phyloP scores from a whole-genome alignment of 2,888 invertebrate genomes.

The Tenthredo notha region DNA sequence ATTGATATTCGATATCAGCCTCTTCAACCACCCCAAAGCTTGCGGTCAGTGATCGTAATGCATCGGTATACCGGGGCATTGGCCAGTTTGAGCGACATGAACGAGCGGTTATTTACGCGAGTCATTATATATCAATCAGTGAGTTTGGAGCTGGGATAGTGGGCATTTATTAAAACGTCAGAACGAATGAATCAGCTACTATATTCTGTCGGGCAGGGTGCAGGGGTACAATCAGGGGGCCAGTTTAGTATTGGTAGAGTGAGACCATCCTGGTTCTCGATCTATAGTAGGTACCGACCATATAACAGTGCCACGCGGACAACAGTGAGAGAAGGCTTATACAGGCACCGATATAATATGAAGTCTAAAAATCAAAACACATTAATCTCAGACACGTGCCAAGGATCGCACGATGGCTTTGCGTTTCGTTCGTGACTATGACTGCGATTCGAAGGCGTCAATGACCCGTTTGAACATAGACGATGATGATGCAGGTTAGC shows the following conservation, averaged over 20 bases:
- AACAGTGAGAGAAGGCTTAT: constrained; percentile 68
- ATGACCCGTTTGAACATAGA: neutral
- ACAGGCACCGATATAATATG: constrained; percentile 69
- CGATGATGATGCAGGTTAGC: neutral
- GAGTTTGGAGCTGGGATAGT: constrained; percentile 34
- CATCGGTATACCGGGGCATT: neutral
- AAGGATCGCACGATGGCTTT: constrained; percentile 72
- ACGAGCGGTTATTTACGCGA: constrained; percentile 44
- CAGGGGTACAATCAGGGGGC: constrained; percentile 31
- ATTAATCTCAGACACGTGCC: constrained; percentile 78
- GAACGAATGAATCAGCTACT: constrained; percentile 60
- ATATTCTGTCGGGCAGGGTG: constrained; percentile 9
- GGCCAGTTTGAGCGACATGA: constrained; percentile 4
- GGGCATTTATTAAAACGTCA: constrained; percentile 62
- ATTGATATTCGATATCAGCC: neutral
- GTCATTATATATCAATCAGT: constrained; percentile 62
- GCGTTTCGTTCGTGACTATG: constrained; percentile 1
- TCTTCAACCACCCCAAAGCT: neutral
- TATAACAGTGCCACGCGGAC: constrained; percentile 60
- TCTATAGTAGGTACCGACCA: constrained; percentile 23
- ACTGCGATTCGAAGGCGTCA: neutral
- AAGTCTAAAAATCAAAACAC: constrained; percentile 78
- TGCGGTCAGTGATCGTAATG: constrained; percentile 14
- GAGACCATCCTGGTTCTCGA: constrained; percentile 5
- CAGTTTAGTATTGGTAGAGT: constrained; percentile 42